phyloP scores from a whole-genome alignment of 1,140 invertebrate genomes.

The Aradophagus sp. region DNA sequence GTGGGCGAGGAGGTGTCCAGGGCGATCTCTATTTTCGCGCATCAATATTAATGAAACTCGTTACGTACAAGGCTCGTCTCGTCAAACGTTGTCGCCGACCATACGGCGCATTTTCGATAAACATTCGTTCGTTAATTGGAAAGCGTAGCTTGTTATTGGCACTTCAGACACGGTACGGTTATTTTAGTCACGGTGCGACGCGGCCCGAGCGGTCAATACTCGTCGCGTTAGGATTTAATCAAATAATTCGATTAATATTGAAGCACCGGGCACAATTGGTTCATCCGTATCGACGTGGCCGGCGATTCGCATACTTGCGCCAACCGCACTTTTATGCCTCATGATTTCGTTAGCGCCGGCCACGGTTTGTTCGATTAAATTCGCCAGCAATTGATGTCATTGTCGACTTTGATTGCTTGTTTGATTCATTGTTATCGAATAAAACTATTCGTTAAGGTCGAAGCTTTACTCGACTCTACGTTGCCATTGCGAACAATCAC shows the following conservation, averaged over 20 bases:
- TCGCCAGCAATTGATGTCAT: slow-evolving; percentile 1
- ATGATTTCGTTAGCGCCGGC: slow-evolving; percentile 18
- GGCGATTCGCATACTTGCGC: slow-evolving; percentile 21
- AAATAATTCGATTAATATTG: slow-evolving; percentile 55
- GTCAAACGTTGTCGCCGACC: slow-evolving; percentile 44
- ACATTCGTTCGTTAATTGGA: slow-evolving; percentile 53
- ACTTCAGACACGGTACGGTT: slow-evolving; percentile 49
- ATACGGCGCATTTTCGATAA: slow-evolving; percentile 46
- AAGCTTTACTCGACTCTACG: too few species aligned
- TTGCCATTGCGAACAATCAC: too few species aligned
- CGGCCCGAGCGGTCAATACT: slow-evolving; percentile 24
- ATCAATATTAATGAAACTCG: too few species aligned
- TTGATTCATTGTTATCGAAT: not conserved
- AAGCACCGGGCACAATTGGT: slow-evolving; percentile 33
- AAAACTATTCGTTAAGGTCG: not conserved
- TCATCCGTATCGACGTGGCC: slow-evolving; percentile 14
- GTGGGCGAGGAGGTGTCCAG: too few species aligned
- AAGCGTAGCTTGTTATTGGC: slow-evolving; percentile 53
- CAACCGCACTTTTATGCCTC: slow-evolving; percentile 31
- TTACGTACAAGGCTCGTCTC: too few species aligned
- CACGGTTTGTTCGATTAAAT: slow-evolving; percentile 5
- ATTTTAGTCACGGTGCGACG: slow-evolving; percentile 30
- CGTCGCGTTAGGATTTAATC: slow-evolving; percentile 39
- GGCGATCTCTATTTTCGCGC: too few species aligned
- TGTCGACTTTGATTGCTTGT: not conserved